Evolutionary conservation across 2,113 vertebrate species (phyloP), one percentile per base, ranked within the genome.

Genomic region (Nibea albiflora): DNA sequence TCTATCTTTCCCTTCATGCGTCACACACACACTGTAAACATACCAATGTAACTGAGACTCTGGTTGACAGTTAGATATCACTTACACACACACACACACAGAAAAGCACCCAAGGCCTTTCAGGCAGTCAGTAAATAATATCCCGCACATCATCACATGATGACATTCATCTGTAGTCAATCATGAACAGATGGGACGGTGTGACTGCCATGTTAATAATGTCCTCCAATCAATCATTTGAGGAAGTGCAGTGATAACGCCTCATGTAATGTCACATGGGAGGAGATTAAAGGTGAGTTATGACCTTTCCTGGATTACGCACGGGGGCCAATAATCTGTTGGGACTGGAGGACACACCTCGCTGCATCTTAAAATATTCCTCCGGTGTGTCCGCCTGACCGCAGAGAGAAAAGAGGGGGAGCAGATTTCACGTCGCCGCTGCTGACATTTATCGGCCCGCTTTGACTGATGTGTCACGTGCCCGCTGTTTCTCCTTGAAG

Each of bases 231-330:
- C 89, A 74, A 77, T 91, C 83, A 86, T 44, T 19, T 66, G 47
- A 73, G 49, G 26, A 76, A 15, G 17, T 58, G 69, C 20, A 12
- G 46, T 60, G 75, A 52, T 69, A 79, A 61, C 31, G 49, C 42
- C 50, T 62, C 16, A 0, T 76, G 73, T 60, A 47, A 73, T 52
- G 78, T 84, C 75, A 88, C 74, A 44, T 15, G n/a, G 28, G 68
- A 85, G 74, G 65, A 85, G 85, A 90, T 86, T 81, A 83, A 85
- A 83, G 47, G 71, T 83, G 69, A 89, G 69, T 78, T 73, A 44
- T 84, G 88, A 88, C 92, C 86, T 85, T 81, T 76, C 22, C 81
- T 73, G 73, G 75, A 85, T 87, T 80, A 83, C 71, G 73, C 42
- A 64, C 70, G 14, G 67, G 67, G 60, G 47, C 31, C 28, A 35